phyloP scores from a whole-genome alignment of 2,888 invertebrate genomes.

The Ophion slaviceki region DNA sequence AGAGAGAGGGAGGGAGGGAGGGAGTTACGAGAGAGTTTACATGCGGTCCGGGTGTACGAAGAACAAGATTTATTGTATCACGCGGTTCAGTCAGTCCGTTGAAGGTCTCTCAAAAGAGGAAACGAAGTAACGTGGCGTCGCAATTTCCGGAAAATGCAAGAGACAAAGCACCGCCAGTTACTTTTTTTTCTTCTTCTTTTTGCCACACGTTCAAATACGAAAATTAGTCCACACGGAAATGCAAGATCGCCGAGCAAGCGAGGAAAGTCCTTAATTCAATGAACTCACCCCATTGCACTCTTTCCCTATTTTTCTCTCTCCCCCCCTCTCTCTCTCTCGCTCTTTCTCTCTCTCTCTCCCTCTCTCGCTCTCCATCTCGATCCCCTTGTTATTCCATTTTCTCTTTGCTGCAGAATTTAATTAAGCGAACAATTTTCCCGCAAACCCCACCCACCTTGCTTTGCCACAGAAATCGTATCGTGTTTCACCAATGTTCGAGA shows the following conservation, averaged over 20 bases:
- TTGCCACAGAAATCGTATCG: slow-evolving; percentile 7
- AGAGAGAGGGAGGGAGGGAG: neutral
- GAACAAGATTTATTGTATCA: neutral
- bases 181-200: too few species aligned
- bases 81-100: neutral
- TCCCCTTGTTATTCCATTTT: neutral
- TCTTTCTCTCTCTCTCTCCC: neutral
- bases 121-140: too few species aligned
- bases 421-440: slow-evolving; percentile 35
- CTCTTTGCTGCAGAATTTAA: slow-evolving; percentile 20
- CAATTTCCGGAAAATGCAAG: neutral
- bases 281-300: too few species aligned
- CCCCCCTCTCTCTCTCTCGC: neutral
- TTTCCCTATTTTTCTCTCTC: neutral
- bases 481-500: slow-evolving; percentile 19
- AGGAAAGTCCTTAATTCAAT: slow-evolving; percentile 34
- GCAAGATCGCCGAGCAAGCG: neutral
- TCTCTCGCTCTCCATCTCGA: neutral
- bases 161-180: too few species aligned
- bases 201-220: neutral
- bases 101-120: neutral
- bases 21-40: too few species aligned
- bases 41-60: neutral
- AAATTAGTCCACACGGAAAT: neutral
- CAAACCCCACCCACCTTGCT: neutral